phyloP scores from a whole-genome alignment of 2,797 vertebrate species.

The Xiphophorus birchmanni region DNA sequence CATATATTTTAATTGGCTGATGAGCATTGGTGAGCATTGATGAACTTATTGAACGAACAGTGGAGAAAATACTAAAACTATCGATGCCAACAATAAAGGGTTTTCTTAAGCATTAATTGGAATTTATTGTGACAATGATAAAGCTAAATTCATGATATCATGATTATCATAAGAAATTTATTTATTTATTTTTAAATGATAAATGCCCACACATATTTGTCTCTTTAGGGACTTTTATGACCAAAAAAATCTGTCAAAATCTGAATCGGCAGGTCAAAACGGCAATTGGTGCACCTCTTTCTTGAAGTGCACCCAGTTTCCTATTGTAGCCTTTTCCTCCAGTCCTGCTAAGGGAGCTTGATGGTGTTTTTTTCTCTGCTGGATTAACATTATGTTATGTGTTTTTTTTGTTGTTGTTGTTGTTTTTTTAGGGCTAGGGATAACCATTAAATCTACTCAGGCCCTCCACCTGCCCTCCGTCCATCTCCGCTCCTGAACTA shows the following conservation, averaged over 20 bases:
- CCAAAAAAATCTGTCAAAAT: neutral
- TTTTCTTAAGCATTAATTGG: too few relatives aligned
- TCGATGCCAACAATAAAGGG: too few relatives aligned
- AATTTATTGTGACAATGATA: too few relatives aligned
- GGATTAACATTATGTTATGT: constrained; percentile 13
- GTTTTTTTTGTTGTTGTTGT: constrained; percentile 12
- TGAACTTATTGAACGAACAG: too few relatives aligned
- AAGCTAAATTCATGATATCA: too few relatives aligned
- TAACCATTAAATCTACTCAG: constrained; percentile 48
- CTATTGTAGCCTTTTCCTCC: neutral
- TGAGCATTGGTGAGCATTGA: too few relatives aligned
- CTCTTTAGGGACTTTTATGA: neutral
- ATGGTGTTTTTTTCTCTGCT: constrained; percentile 8
- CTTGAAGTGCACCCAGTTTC: neutral
- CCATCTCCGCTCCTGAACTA: constrained; percentile 64
- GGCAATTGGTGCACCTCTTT: neutral
- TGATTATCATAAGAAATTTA: too few relatives aligned
- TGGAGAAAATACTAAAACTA: too few relatives aligned
- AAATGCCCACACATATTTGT: too few relatives aligned
- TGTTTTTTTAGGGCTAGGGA: constrained; percentile 10
- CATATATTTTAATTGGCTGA: too few relatives aligned
- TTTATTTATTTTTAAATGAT: too few relatives aligned
- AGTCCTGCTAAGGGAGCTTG: constrained; percentile 15
- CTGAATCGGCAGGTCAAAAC: neutral
- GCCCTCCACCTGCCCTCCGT: constrained; percentile 36